A percentile compares a stretch with the other conserved stretches of the same genome.
phyloP scores from a whole-genome alignment of 2,113 vertebrate genomes.

The Pelvicachromis taeniatus region DNA sequence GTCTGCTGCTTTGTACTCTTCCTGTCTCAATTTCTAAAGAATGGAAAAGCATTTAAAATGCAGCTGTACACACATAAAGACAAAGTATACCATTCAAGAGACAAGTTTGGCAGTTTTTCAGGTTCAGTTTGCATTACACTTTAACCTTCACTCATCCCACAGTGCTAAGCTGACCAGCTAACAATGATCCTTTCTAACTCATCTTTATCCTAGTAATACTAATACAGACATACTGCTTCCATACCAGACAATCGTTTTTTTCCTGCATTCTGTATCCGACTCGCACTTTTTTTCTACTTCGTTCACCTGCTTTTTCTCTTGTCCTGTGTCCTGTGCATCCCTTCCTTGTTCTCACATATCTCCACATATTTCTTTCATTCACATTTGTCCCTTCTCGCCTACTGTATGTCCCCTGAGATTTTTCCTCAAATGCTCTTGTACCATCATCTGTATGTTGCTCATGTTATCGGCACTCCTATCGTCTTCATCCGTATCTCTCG shows the following conservation, averaged over 20 bases:
- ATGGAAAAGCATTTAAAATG: background rate
- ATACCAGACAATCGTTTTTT: background rate
- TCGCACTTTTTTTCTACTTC: background rate
- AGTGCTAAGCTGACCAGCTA: background rate
- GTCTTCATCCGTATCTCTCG: background rate
- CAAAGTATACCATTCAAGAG: background rate
- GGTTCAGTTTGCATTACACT: background rate
- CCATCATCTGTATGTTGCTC: background rate
- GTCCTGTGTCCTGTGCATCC: background rate
- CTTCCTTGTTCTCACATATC: background rate
- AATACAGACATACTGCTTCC: slow-evolving; percentile 31
- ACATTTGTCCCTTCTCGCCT: background rate
- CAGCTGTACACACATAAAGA: background rate
- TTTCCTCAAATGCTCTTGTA: background rate
- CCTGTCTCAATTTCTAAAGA: background rate
- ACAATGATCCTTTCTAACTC: background rate
- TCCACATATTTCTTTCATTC: background rate
- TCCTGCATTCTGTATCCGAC: slow-evolving; percentile 11
- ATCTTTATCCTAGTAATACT: background rate
- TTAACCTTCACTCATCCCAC: background rate
- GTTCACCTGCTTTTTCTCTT: background rate
- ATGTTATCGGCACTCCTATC: background rate
- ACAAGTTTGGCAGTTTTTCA: background rate
- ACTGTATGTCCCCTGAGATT: background rate
- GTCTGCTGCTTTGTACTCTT: background rate